A percentile compares a stretch with the other conserved stretches of the same genome.
Conservation (phyloP, 2,888 invertebrate species). For the Xylophagus ater region DNA sequence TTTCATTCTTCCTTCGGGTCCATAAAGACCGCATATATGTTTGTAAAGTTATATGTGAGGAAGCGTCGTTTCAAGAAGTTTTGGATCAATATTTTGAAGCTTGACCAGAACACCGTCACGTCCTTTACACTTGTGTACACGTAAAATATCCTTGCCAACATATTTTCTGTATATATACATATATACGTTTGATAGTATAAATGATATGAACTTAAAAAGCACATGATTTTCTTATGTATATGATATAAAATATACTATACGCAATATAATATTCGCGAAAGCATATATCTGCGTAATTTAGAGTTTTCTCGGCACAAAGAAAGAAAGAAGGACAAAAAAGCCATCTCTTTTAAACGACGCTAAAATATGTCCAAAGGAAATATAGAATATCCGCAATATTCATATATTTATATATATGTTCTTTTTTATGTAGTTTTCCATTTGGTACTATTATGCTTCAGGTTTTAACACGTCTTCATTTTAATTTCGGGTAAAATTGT, state of each 20-base stretch:
- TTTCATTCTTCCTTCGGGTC: too few relatives aligned
- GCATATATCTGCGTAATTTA: conserved; percentile 19
- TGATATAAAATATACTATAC: conserved; percentile 6
- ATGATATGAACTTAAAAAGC: conserved; percentile 6
- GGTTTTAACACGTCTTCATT: too few relatives aligned
- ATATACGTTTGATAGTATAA: conserved; percentile 7
- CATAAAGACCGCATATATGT: too few relatives aligned
- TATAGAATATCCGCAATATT: conserved; percentile 14
- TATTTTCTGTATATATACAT: conserved; percentile 4
- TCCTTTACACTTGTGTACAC: conserved; percentile 18
- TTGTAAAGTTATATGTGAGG: conserved; percentile 9
- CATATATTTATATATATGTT: too few relatives aligned
- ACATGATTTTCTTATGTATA: conserved; percentile 16
- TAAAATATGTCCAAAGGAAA: conserved; percentile 14
- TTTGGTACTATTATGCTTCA: too few relatives aligned
- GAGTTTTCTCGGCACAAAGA: too few relatives aligned
- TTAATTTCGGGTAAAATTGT: too few relatives aligned
- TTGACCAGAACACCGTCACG: conserved; percentile 21
- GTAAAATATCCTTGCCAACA: conserved; percentile 6
- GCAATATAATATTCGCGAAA: conserved; percentile 15
- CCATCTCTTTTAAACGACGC: conserved; percentile 16
- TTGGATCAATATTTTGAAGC: conserved; percentile 20
- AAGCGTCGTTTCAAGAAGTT: conserved; percentile 19
- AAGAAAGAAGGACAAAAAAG: conserved; percentile 15
- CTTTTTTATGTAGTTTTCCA: too few relatives aligned